Evolutionary conservation across 2,888 invertebrate species (phyloP).

Genomic region (Drosophila anomelani): DNA sequence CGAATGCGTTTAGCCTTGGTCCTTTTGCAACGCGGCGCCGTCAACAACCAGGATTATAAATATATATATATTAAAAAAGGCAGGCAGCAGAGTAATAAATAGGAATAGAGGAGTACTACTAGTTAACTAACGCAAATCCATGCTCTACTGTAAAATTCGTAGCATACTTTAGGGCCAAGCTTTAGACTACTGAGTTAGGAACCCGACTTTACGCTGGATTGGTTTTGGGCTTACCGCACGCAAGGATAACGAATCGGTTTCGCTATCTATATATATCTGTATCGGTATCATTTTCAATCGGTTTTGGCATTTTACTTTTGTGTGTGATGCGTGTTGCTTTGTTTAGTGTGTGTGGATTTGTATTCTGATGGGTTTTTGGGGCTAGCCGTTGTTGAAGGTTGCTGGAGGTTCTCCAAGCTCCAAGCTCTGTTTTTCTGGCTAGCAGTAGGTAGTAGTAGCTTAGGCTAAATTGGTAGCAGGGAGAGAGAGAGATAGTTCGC

Average conservation of each 20-base stretch:
- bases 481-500: slow-evolving; percentile 9
- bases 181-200: slow-evolving; percentile 60
- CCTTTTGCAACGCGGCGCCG: slow-evolving; percentile 12
- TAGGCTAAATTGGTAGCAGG: slow-evolving; percentile 41
- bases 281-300: slow-evolving; percentile 44
- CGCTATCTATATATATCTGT: slow-evolving; percentile 35
- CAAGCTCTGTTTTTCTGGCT: slow-evolving; percentile 12
- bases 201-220: slow-evolving; percentile 41
- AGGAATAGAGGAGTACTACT: slow-evolving; percentile 42
- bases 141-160: slow-evolving; percentile 37
- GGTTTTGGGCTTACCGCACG: slow-evolving; percentile 72
- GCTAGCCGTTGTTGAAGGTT: slow-evolving; percentile 44
- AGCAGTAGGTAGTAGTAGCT: slow-evolving; percentile 52
- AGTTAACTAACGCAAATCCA: slow-evolving; percentile 41
- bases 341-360: slow-evolving; percentile 44
- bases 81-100: slow-evolving; percentile 56
- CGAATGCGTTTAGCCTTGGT: slow-evolving; percentile 49
- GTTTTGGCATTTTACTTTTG: slow-evolving; percentile 49
- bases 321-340: slow-evolving; percentile 52
- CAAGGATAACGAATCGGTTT: slow-evolving; percentile 56
- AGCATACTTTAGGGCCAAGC: slow-evolving; percentile 58
- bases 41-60: slow-evolving; percentile 40
- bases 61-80: slow-evolving; percentile 20
- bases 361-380: slow-evolving; percentile 26
- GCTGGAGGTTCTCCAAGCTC: slow-evolving; percentile 26